Base-by-base conservation (phyloP, 2,888 invertebrate genomes). In the Ophion slaviceki region DNA sequence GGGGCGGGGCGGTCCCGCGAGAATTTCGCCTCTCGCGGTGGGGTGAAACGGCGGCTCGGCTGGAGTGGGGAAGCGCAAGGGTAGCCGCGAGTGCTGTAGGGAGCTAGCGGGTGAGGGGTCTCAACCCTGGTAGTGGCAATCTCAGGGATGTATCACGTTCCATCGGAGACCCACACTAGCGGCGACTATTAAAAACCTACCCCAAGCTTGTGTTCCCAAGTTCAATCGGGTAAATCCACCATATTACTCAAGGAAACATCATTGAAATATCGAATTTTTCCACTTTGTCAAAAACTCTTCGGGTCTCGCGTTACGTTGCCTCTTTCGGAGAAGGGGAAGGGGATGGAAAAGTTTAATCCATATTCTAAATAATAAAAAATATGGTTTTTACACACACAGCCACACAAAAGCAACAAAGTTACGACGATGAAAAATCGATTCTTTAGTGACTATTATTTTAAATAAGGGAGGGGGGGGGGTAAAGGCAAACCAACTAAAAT, bases 171-270 rank as follows among this genome's bases (percentile, higher is more conserved):
- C 86, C 80, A 36, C 59, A 40, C 40, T 57, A 28, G 79, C 40
- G 2, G 32, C 24, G n/a, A 53, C 20, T 40, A 68, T 78, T 67
- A 80, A 86, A 86, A 86, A 86, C 86, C 86, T 86, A 86, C 86
- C 86, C 86, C 86, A 86, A 86, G 86, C 70, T 86, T 82, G 64
- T 68, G 77, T 75, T 86, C 14, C 10, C 86, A 86, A 86, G 86
- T 86, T 86, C 86, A 86, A 86, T 74, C 75, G 8, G 47, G 47
- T 11, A 11, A 47, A 11, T 14, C 14, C 47, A 11, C 47, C 47
- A 3, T 10, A 14, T 14, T 11, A 14, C 47, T 8, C 40, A 40
- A 40, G 1, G 40, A 7, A 47, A 14, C 1, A 11, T 4, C 14
- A 14, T 4, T 14, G 47, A 1, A 61, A 17, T 45, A n/a, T 45